phyloP scores from a whole-genome alignment of 2,113 vertebrate genomes.

The Tragulus kanchil region DNA sequence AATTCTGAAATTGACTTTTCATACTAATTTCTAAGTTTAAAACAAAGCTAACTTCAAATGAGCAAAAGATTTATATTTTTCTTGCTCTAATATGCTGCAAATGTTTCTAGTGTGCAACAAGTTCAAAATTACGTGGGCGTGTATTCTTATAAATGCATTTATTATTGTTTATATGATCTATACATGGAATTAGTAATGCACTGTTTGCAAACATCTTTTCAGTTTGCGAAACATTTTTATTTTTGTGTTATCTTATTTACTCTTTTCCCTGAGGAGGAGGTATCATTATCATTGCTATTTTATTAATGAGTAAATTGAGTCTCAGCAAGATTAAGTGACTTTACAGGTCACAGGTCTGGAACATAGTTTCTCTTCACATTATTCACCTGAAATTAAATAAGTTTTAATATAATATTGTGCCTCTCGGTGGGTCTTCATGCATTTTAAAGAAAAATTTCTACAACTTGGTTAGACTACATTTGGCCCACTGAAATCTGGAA shows the following conservation, averaged over 20 bases:
- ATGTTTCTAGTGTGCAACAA: background rate
- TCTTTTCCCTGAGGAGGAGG: background rate
- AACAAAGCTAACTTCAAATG: slow-evolving; percentile 22
- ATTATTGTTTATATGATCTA: background rate
- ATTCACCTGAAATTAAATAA: background rate
- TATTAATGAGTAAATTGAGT: slow-evolving; percentile 60
- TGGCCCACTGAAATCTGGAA: background rate
- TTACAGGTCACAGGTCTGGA: background rate
- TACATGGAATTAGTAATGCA: background rate
- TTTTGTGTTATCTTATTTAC: slow-evolving; percentile 44
- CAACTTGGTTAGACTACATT: background rate
- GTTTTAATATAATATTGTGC: background rate
- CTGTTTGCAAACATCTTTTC: background rate
- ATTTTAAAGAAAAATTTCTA: background rate
- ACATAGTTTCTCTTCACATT: background rate
- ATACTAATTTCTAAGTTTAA: slow-evolving; percentile 20
- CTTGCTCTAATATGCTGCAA: slow-evolving; percentile 7
- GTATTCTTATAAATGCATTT: slow-evolving; percentile 27
- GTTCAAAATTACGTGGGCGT: background rate
- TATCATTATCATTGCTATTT: slow-evolving; percentile 37
- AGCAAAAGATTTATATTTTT: background rate
- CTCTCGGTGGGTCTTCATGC: background rate
- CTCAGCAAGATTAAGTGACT: slow-evolving; percentile 42
- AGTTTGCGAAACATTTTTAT: slow-evolving; percentile 26
- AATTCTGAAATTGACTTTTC: slow-evolving; percentile 14